These are phyloP conservation scores for Lontra canadensis DNA, from an alignment of 2,113 vertebrate genomes.

Conservation along the genomic window DNA sequence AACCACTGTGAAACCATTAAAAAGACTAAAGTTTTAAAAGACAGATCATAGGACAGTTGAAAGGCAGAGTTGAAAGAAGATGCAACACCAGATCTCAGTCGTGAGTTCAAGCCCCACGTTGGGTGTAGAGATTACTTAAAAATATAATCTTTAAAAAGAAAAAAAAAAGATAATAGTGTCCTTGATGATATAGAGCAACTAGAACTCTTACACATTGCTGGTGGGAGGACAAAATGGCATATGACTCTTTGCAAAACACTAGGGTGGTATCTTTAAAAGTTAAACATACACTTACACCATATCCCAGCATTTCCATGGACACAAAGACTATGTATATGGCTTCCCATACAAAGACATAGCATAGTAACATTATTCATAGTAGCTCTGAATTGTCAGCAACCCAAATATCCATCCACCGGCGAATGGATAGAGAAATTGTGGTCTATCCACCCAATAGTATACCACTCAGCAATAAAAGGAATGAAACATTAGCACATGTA, in stretches of 20 bases:
- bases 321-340: background rate
- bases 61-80: background rate
- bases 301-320: background rate
- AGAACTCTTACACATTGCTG: background rate
- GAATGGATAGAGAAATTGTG: background rate
- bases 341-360: background rate
- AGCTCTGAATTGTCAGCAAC: background rate
- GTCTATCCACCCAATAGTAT: background rate
- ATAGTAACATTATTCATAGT: background rate
- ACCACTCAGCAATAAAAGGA: background rate
- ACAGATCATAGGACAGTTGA: background rate
- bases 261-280: background rate
- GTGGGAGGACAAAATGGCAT: background rate
- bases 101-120: background rate
- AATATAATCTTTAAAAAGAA: background rate
- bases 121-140: background rate
- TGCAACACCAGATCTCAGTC: background rate
- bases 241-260: background rate
- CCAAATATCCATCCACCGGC: background rate
- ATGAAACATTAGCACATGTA: background rate
- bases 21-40: background rate
- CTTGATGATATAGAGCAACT: background rate
- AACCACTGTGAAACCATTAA: background rate
- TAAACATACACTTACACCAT: background rate
- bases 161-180: background rate